phyloP scores from a whole-genome alignment of 2,888 invertebrate species.

The Andrena dorsata region DNA sequence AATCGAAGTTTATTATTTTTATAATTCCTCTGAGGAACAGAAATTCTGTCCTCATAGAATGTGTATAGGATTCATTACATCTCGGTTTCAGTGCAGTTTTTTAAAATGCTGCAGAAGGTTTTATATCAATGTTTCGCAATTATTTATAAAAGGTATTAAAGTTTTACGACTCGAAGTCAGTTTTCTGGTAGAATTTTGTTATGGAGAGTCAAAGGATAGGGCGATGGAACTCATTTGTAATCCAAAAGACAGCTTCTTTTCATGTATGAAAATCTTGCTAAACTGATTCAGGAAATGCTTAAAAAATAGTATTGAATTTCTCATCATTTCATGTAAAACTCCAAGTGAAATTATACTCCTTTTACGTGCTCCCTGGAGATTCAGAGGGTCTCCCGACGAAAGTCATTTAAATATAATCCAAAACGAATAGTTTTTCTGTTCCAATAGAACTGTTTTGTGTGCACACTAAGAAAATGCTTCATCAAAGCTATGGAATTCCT shows the following conservation, averaged over 20 bases:
- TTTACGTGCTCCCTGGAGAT: background rate
- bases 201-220: too few relatives aligned
- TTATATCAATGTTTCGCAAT: background rate
- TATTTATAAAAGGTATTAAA: background rate
- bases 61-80: too few relatives aligned
- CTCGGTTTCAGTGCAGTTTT: background rate
- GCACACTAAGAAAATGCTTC: conserved; percentile 2
- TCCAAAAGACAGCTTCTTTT: background rate
- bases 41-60: background rate
- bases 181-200: too few relatives aligned
- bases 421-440: background rate
- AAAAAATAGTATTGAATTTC: too few relatives aligned
- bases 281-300: background rate
- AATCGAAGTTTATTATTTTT: background rate
- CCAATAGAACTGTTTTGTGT: background rate
- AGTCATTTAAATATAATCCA: background rate
- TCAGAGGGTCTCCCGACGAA: background rate
- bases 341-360: background rate
- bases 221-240: too few relatives aligned
- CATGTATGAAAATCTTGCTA: background rate
- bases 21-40: background rate
- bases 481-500: too few relatives aligned
- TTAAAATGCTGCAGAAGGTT: background rate
- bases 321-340: background rate
- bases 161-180: background rate